Evolutionary conservation across 2,113 vertebrate species (phyloP).

Genomic region (Sphaerodactylus townsendi): DNA sequence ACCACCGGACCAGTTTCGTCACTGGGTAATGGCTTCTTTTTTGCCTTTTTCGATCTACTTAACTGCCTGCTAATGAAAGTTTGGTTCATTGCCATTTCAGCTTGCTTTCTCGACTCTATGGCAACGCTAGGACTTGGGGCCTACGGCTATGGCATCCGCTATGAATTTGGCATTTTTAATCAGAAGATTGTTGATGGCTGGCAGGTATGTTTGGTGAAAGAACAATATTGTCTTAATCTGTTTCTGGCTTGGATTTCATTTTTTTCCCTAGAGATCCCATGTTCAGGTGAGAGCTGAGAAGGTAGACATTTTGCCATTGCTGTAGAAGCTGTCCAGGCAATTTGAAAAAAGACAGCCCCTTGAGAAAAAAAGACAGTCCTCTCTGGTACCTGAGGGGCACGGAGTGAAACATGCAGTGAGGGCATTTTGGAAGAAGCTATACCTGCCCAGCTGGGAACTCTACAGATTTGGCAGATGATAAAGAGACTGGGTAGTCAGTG

Average conservation of each 20-base stretch:
- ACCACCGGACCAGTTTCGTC: no score
- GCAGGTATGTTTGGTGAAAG: constrained; percentile 76
- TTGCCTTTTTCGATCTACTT: background rate
- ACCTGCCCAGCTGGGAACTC: background rate
- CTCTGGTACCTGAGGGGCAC: background rate
- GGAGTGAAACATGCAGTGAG: background rate
- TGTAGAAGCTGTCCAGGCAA: background rate
- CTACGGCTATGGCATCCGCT: constrained; percentile 88
- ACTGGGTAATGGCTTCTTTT: background rate
- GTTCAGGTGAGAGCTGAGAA: background rate
- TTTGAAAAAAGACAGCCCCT: background rate
- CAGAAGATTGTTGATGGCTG: constrained; percentile 86
- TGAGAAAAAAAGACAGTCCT: no score
- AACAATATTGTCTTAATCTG: background rate
- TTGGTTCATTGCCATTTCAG: constrained; percentile 65
- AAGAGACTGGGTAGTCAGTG: background rate
- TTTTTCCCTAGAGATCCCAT: background rate
- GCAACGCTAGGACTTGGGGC: constrained; percentile 86
- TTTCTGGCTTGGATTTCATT: background rate
- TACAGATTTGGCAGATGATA: background rate
- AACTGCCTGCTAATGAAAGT: background rate
- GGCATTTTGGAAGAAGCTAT: background rate
- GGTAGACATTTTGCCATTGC: background rate
- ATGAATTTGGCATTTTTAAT: constrained; percentile 93
- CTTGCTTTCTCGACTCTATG: constrained; percentile 91